Base-by-base conservation (phyloP, 2,797 vertebrate species). In the Anabacerthia variegaticeps region DNA sequence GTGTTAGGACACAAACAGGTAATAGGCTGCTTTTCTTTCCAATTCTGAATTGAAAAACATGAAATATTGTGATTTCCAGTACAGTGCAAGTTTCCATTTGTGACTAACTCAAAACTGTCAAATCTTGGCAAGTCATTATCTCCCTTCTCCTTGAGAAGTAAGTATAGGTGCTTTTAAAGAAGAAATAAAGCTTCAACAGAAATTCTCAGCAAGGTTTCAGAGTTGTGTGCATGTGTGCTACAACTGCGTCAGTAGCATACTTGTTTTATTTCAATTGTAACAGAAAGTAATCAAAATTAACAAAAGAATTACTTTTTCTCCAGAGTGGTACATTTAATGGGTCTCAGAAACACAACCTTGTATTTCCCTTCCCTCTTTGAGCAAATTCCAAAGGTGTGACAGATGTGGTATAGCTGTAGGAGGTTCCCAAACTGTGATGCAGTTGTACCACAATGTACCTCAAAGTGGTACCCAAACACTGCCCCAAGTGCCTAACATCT, bases 401-500 rank as follows among this genome's bases (percentile, higher is more conserved):
- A 83, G 54, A 44, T 76, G 24, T 7, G 0, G 30, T 48, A 74
- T 1, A 88, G 43, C 17, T 63, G 55, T 7, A 84, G 51, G 51
- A 75, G 27, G 20, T 54, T 92, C 75, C 51, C 20, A 93, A 86
- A 75, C 39, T 46, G 56, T 32, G 39, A 54, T 11, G 36, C 27
- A 84, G 73, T 49, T 86, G 80, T 90, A 76, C 58, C 83, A 81
- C 19, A 30, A 24, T 30, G 79, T 93, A 81, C 82, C 85, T 95
- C 85, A 10, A 88, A 89, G 89, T 27, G 73, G 82, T 95, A 95
- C 52, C 89, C 89, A 78, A 95, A 88, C 85, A 88, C 92, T 69
- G 55, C 36, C 76, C 72, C 73, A 51, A 62, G 73, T 92, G 66
- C 43, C 46, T 72, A 32, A 65, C 63, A 39, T 91, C 74, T 79